phyloP scores from a whole-genome alignment of 2,797 vertebrate genomes.

The Crotalus adamanteus region DNA sequence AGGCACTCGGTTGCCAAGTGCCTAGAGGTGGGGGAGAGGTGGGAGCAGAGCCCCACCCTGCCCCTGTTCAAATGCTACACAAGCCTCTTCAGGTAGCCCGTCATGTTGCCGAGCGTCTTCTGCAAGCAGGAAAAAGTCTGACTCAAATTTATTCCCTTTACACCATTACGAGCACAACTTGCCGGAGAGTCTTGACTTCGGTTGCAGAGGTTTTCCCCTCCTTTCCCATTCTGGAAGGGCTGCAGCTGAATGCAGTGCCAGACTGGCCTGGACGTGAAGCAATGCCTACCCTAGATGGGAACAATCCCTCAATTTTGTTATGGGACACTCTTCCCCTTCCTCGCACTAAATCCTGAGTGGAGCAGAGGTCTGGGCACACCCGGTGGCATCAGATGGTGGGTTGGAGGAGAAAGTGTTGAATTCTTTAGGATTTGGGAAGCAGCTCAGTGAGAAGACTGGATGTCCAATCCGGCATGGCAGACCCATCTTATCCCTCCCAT shows the following conservation, averaged over 20 bases:
- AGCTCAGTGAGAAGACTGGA: neutral
- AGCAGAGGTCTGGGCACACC: too few relatives aligned
- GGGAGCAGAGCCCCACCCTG: too few relatives aligned
- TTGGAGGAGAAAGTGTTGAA: neutral
- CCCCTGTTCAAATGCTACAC: neutral
- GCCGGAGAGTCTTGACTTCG: neutral
- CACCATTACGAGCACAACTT: neutral
- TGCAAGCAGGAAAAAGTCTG: neutral
- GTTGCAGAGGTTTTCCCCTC: neutral
- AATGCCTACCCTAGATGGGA: neutral
- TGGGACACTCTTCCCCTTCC: too few relatives aligned
- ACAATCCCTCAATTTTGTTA: neutral
- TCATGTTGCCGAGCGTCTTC: neutral
- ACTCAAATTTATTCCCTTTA: too few relatives aligned
- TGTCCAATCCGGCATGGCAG: neutral
- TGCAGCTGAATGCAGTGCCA: too few relatives aligned
- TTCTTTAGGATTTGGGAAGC: neutral
- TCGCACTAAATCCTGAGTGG: neutral
- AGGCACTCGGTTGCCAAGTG: conserved; percentile 54
- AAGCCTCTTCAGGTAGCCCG: neutral
- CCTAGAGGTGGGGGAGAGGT: neutral
- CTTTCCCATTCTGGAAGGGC: neutral
- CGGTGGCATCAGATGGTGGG: too few relatives aligned
- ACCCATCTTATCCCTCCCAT: neutral
- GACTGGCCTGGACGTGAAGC: fast-evolving